These are phyloP conservation scores for Delia radicum DNA, from an alignment of 1,140 invertebrate genomes.

Conservation along the genomic window DNA sequence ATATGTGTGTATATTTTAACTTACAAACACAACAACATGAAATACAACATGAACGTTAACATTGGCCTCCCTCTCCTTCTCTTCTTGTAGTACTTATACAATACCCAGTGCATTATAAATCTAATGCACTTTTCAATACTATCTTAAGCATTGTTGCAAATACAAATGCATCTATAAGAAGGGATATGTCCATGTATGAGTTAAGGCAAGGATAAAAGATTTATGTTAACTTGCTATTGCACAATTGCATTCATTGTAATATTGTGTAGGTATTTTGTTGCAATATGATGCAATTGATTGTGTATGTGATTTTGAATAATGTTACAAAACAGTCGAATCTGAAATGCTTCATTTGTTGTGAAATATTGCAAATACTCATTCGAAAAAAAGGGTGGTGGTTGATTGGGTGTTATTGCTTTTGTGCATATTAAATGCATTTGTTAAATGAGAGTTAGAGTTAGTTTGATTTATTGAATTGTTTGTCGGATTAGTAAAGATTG, in stretches of 20 bases:
- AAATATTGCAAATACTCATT: background rate
- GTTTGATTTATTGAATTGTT: constrained; percentile 53
- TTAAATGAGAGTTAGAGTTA: constrained; percentile 14
- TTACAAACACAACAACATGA: background rate
- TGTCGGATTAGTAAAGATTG: constrained; percentile 11
- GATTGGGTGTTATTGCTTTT: background rate
- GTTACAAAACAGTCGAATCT: background rate
- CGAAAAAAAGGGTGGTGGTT: background rate
- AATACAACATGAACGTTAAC: background rate
- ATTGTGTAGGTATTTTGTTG: background rate
- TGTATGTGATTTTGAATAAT: background rate
- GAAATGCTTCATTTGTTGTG: background rate
- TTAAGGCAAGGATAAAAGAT: background rate
- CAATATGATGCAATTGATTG: background rate
- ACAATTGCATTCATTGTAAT: background rate
- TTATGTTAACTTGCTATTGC: background rate
- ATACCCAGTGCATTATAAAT: background rate
- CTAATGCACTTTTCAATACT: background rate
- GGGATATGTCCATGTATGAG: background rate
- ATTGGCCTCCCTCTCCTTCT: background rate
- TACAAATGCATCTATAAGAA: background rate
- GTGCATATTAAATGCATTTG: background rate
- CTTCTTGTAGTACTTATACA: no score
- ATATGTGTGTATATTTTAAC: background rate
- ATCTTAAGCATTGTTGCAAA: background rate